Conservation (phyloP, 2,888 invertebrate species). For the Lymantria dispar region DNA sequence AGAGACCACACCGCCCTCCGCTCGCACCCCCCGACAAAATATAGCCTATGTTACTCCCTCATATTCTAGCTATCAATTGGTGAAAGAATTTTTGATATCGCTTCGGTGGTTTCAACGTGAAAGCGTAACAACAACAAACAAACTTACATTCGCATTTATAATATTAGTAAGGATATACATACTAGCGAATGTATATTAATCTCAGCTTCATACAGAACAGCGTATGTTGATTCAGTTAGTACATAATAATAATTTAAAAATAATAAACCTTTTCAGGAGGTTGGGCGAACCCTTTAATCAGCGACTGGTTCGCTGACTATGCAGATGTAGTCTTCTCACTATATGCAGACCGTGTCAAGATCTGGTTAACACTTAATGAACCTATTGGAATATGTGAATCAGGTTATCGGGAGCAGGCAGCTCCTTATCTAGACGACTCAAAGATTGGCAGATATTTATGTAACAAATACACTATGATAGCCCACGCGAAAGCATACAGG, state of each 20-base stretch:
- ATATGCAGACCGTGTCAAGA: conserved; percentile 82
- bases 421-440: conserved; percentile 29
- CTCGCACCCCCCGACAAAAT: too few relatives aligned
- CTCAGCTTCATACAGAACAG: too few relatives aligned
- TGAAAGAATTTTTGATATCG: too few relatives aligned
- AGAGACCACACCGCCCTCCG: too few relatives aligned
- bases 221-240: too few relatives aligned
- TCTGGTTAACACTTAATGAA: conserved; percentile 89
- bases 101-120: too few relatives aligned
- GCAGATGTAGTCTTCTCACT: conserved; percentile 76
- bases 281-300: conserved; percentile 83
- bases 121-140: too few relatives aligned
- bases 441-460: conserved; percentile 60
- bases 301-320: conserved; percentile 82
- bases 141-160: too few relatives aligned
- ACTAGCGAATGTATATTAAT: too few relatives aligned
- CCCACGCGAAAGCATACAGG: conserved; percentile 84
- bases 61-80: too few relatives aligned
- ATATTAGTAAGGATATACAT: too few relatives aligned
- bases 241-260: not conserved
- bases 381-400: conserved; percentile 63
- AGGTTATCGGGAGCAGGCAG: conserved; percentile 61
- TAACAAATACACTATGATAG: conserved; percentile 83
- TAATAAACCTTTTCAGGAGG: conserved; percentile 64
- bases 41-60: too few relatives aligned